Percentiles rank a stretch among this genome's conserved stretches.
Conservation (phyloP, 2,888 invertebrate species). For the Tridacna crocea region DNA sequence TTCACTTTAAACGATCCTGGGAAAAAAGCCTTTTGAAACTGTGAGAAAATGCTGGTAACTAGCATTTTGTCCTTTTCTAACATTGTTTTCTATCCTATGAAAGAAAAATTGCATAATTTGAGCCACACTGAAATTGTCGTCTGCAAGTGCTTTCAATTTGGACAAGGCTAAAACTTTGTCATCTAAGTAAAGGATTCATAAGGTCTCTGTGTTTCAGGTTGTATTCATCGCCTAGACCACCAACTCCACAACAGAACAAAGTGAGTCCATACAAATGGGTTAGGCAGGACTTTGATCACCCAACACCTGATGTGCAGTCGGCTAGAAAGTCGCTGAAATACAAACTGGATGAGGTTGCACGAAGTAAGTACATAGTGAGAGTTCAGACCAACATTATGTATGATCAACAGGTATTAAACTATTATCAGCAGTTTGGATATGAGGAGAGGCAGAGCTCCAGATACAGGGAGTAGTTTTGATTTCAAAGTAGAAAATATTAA, state of each 20-base stretch:
- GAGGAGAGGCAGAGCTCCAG: too few species aligned
- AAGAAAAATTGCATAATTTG: not conserved
- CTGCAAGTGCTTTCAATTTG: constrained; percentile 6
- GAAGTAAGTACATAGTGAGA: constrained; percentile 71
- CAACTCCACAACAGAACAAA: constrained; percentile 77
- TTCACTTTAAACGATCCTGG: too few species aligned
- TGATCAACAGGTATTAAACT: too few species aligned
- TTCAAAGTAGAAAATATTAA: too few species aligned
- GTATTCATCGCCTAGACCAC: constrained; percentile 81
- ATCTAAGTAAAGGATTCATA: not conserved
- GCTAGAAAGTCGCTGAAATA: constrained; percentile 79
- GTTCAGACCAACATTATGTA: too few species aligned
- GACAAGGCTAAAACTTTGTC: not conserved
- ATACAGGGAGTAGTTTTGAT: too few species aligned
- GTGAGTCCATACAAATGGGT: constrained; percentile 83
- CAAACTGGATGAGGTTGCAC: constrained; percentile 82
- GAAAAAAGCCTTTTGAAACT: too few species aligned
- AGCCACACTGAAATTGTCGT: not conserved
- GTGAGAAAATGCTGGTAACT: too few species aligned
- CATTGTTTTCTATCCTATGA: too few species aligned
- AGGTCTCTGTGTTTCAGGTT: constrained; percentile 75
- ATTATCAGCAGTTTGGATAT: too few species aligned
- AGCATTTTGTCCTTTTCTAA: too few species aligned
- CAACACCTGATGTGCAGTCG: constrained; percentile 81
- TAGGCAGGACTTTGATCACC: constrained; percentile 83